Conservation (phyloP, 1,140 invertebrate genomes). For the Arctopsyche grandis region DNA sequence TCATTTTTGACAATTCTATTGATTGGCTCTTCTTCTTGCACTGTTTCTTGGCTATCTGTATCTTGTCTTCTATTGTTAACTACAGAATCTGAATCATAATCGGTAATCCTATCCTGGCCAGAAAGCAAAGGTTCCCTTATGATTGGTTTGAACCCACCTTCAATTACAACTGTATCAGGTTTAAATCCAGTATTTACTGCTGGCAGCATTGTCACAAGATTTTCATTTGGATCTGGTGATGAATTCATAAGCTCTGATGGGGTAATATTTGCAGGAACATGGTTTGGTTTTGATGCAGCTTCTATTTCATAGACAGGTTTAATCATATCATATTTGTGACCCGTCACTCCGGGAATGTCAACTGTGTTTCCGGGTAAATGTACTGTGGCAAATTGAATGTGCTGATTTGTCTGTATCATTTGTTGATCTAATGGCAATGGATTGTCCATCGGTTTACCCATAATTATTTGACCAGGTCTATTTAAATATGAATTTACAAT, state of each 20-base stretch:
- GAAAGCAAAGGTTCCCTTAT: conserved; percentile 69
- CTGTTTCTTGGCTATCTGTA: conserved; percentile 64
- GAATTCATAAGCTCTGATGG: conserved; percentile 67
- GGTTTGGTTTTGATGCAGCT: conserved; percentile 50
- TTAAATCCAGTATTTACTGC: conserved; percentile 80
- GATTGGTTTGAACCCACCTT: conserved; percentile 85
- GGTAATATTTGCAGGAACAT: conserved; percentile 58
- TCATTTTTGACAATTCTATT: conserved; percentile 53
- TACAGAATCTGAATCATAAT: conserved; percentile 62
- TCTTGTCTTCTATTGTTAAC: conserved; percentile 66
- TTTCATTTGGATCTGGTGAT: conserved; percentile 57
- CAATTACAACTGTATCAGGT: conserved; percentile 81
- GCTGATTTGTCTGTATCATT: conserved; percentile 60
- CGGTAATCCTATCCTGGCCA: conserved; percentile 66
- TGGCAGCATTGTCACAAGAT: conserved; percentile 58
- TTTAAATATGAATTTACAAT: conserved; percentile 57
- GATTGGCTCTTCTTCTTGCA: conserved; percentile 64
- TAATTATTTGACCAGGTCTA: conserved; percentile 64
- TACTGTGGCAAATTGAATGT: conserved; percentile 52
- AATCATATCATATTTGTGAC: conserved; percentile 46
- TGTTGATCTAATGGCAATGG: conserved; percentile 63
- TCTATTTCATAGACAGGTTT: conserved; percentile 54
- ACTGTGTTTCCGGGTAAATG: conserved; percentile 52
- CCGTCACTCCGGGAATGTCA: conserved; percentile 48
- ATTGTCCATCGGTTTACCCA: conserved; percentile 65